Conservation (phyloP, 2,797 vertebrate species). For the Zenarchopterus dispar region DNA sequence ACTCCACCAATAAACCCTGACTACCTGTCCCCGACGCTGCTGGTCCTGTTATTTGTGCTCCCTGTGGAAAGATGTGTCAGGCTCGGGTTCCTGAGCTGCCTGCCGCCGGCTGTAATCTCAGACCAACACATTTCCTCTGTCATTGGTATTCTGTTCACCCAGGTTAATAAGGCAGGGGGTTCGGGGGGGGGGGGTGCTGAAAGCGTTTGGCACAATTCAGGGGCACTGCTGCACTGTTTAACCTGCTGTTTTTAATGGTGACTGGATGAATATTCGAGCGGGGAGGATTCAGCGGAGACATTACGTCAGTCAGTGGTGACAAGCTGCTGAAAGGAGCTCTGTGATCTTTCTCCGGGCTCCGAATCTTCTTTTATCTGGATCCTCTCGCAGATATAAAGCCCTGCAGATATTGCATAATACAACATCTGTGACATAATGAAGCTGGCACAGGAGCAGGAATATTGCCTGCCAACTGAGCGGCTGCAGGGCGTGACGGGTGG, state of each 20-base stretch:
- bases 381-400: conserved; percentile 1
- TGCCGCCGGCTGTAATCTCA: conserved; percentile 23
- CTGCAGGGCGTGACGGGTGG: conserved; percentile 13
- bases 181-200: too few species aligned
- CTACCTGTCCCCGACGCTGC: conserved; percentile 8
- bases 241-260: conserved; percentile 19
- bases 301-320: conserved; percentile 14
- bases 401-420: conserved; percentile 23
- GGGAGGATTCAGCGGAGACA: conserved; percentile 3
- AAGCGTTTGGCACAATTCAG: conserved; percentile 6
- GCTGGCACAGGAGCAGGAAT: conserved; percentile 10
- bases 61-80: conserved; percentile 20
- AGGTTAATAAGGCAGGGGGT: conserved; percentile 18
- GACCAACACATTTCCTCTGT: conserved; percentile 2
- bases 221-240: conserved; percentile 17
- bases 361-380: conserved; percentile 6
- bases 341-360: background rate
- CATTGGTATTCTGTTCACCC: conserved; percentile 25
- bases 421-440: conserved; percentile 32
- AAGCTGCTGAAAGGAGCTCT: conserved; percentile 17
- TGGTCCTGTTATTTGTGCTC: conserved; percentile 22
- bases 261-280: conserved; percentile 13
- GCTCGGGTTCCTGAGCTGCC: conserved; percentile 29
- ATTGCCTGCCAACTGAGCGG: conserved; percentile 30
- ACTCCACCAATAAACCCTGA: conserved; percentile 67